Conservation (phyloP, 2,888 invertebrate genomes). For the Seira musarum region DNA sequence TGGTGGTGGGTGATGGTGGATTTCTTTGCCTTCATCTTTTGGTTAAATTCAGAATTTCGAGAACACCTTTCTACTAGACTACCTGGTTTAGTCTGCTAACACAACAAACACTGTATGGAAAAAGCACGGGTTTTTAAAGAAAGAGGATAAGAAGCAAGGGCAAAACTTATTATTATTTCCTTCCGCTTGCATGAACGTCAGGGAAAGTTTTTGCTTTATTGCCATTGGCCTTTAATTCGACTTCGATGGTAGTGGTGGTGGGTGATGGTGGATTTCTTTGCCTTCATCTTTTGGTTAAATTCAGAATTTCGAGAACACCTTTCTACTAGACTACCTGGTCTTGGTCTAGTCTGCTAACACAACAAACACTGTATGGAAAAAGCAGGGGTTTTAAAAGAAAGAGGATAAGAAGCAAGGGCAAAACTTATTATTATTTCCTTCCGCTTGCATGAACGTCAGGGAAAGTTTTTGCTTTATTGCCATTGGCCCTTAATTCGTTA, state of each 20-base stretch:
- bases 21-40: too few relatives aligned
- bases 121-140: conserved; percentile 8
- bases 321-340: too few relatives aligned
- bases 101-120: neutral
- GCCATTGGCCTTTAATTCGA: conserved; percentile 1
- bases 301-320: too few relatives aligned
- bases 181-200: too few relatives aligned
- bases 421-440: conserved; percentile 35
- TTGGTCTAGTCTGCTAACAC: neutral
- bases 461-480: conserved; percentile 11
- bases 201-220: conserved; percentile 15
- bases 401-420: conserved; percentile 21
- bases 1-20: too few relatives aligned
- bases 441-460: too few relatives aligned
- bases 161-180: conserved; percentile 32
- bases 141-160: conserved; percentile 21
- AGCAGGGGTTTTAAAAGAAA: conserved; percentile 8
- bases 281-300: too few relatives aligned
- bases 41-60: too few relatives aligned
- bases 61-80: too few relatives aligned
- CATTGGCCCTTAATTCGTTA: neutral
- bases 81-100: too few relatives aligned
- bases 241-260: too few relatives aligned
- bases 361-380: neutral
- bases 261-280: too few relatives aligned